Evolutionary conservation across 2,797 vertebrate genomes (phyloP), one percentile per base, ranked within the genome.

Genomic region (Propithecus deckenii): DNA sequence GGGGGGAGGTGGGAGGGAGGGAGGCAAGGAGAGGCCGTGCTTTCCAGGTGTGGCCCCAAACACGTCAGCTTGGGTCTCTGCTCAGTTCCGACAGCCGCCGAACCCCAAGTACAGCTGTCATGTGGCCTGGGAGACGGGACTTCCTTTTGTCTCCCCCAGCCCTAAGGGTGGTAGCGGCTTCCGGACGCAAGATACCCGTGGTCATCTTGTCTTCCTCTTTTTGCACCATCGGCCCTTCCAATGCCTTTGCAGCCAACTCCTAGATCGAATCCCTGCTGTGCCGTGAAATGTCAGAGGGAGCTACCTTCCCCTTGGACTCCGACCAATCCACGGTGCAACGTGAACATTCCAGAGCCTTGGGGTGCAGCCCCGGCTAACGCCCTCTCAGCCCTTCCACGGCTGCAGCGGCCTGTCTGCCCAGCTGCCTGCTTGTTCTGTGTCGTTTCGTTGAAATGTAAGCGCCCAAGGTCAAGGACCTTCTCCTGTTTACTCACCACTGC

Each of bases 101-200:
- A 32, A 20, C 43, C n/a, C 85, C 2, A 0, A 0, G 41, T 18
- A 5, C 6, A 35, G n/a, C 23, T 18, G 2, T 9, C 2, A 1
- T 38, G n/a, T 20, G 2, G 20, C 23, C 55, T 43, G 50, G 1
- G 30, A 10, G 22, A 35, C 17, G 3, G 5, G 3, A n/a, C 43
- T 17, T 61, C 81, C 81, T 48, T 43, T 35, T n/a, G 35, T 4
- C 48, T 35, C 35, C 90, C 46, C 9, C 12, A 8, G 15, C 48
- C n/a, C 17, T 76, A 14, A 18, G n/a, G 17, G 22, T n/a, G 23
- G 57, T 46, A 18, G 50, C 7, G 71, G 22, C 38, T 85, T 89
- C 86, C 38, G 0, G 57, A 50, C 67, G 7, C 57, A 11, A 2
- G 41, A 8, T 10, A 76, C 46, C 23, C 38, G 2, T 5, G 12